A percentile compares a stretch with the other conserved stretches of the same genome.
Evolutionary conservation across 2,888 invertebrate genomes (phyloP).

Genomic region (Drosophila gaucha): DNA sequence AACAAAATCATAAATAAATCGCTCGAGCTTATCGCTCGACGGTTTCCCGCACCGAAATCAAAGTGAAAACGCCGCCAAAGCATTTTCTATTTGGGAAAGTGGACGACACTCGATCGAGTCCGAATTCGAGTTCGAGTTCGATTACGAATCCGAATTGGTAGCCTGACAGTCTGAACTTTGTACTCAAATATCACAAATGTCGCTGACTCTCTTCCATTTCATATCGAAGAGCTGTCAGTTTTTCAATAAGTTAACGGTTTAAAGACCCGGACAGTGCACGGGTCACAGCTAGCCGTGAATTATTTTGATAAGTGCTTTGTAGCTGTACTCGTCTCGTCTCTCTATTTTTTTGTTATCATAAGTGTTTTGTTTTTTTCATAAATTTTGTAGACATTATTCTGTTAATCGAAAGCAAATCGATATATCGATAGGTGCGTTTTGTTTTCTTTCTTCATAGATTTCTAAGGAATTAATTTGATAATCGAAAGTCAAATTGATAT

Average conservation of each 20-base stretch:
- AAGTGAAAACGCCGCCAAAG: constrained; percentile 63
- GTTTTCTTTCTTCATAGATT: no score
- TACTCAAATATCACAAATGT: constrained; percentile 15
- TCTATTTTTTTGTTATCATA: constrained; percentile 6
- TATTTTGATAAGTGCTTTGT: constrained; percentile 29
- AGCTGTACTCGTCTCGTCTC: neutral
- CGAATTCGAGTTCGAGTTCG: constrained; percentile 31
- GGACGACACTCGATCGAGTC: constrained; percentile 24
- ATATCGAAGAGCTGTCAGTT: constrained; percentile 42
- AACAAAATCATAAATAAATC: constrained; percentile 77
- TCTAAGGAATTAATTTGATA: no score
- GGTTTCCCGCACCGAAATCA: constrained; percentile 46
- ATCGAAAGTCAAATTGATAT: no score
- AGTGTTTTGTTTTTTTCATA: neutral
- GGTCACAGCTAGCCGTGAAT: constrained; percentile 43
- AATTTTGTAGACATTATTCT: neutral
- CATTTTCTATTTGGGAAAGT: constrained; percentile 54
- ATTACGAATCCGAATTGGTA: constrained; percentile 4
- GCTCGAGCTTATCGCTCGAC: constrained; percentile 64
- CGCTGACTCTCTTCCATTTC: constrained; percentile 17
- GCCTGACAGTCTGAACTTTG: constrained; percentile 35
- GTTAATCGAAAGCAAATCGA: neutral
- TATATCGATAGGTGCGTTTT: neutral
- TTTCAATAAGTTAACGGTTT: constrained; percentile 26
- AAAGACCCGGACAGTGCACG: constrained; percentile 25